Conservation (phyloP, 92 coral and sea anemone genomes). For the Chrysogorgia sp. region DNA sequence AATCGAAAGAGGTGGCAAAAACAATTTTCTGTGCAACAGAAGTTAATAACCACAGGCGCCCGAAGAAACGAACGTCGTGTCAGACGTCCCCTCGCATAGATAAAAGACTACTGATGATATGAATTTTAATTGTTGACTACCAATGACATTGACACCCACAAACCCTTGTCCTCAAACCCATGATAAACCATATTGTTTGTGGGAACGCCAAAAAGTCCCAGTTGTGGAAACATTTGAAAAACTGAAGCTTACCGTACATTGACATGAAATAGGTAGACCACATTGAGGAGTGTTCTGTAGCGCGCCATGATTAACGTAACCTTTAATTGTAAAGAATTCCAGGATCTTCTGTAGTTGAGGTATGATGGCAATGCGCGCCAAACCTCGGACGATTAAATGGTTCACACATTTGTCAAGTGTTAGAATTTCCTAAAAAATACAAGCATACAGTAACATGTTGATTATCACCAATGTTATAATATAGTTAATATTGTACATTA, state of each 20-base stretch:
- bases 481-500: no score
- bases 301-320: constrained; percentile 86
- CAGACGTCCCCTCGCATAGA: no score
- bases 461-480: neutral
- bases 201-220: no score
- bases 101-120: no score
- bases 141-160: no score
- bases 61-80: no score
- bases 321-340: constrained; percentile 70
- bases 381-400: constrained; percentile 84
- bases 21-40: no score
- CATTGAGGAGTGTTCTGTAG: constrained; percentile 47
- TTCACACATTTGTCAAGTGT: constrained; percentile 72
- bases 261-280: constrained; percentile 1
- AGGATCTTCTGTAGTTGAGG: constrained; percentile 65
- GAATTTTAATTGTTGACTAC: no score
- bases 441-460: neutral
- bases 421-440: constrained; percentile 66
- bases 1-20: no score
- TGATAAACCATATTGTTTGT: no score
- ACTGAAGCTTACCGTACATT: neutral
- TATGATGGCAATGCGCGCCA: constrained; percentile 76
- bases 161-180: no score
- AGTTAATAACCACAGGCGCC: no score
- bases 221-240: neutral